These are phyloP conservation scores for Lathamus discolor DNA, from an alignment of 2,113 vertebrate species.

Conservation along the genomic window DNA sequence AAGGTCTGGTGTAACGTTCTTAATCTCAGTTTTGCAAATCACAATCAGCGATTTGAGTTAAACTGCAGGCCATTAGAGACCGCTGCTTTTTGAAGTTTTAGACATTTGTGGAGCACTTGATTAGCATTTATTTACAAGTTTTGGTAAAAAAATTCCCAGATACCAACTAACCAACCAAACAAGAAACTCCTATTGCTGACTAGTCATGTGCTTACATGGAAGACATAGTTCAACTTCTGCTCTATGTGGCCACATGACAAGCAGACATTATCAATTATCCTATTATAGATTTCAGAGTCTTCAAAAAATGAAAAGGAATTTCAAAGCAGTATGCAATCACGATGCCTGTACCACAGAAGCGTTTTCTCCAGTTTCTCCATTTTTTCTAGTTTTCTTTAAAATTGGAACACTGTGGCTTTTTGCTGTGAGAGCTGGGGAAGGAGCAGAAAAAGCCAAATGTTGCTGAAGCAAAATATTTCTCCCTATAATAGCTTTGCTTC, in stretches of 20 bases:
- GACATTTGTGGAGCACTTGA: neutral
- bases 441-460: neutral
- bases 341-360: neutral
- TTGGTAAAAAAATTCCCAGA: neutral
- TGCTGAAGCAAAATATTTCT: neutral
- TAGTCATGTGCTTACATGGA: neutral
- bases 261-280: neutral
- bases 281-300: neutral
- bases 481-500: neutral
- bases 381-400: neutral
- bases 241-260: neutral
- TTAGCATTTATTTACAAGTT: neutral
- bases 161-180: neutral
- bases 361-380: neutral
- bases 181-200: neutral
- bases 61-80: neutral
- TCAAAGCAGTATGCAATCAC: neutral
- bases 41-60: neutral
- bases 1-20: neutral
- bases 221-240: neutral
- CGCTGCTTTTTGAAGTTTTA: neutral
- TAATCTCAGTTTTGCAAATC: neutral
- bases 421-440: neutral
- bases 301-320: neutral
- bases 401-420: neutral